Base-by-base conservation (phyloP, 2,888 invertebrate genomes). In the Nomada ferruginata region DNA sequence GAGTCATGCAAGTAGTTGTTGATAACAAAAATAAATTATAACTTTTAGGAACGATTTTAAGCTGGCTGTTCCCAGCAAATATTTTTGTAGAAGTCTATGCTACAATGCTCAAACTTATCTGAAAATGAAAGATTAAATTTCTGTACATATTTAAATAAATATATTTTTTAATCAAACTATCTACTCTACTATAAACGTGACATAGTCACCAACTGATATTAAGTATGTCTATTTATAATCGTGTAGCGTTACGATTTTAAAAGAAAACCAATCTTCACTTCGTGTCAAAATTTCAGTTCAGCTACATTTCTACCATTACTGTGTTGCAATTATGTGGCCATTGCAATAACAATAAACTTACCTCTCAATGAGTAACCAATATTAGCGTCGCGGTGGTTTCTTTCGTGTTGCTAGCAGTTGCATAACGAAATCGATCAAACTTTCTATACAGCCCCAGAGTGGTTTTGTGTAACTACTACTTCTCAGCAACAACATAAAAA, bases 361-460 rank as follows among this genome's bases (percentile, higher is more conserved):
- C 87, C 84, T 29, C 55, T 42, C 60, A 59, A 65, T 29, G 29
- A 61, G 71, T 70, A 76, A 66, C 26, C 55, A 76, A 42, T 53
- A 53, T 52, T 68, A 68, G 20, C 60, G 60, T 70, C 55, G 75
- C 36, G 73, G 81, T 11, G 47, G 82, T 64, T 60, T 57, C 65
- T 57, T 72, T 61, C 44, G 59, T 61, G 86, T 87, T 68, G 86
- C 65, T 66, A 81, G 50, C 57, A 61, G 75, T 61, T 76, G 82
- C 88, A 69, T 29, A 18, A 63, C 18, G 42, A 20, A 79, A 87
- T 87, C 86, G 87, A 87, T 66, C 82, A 83, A 84, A 84, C 83
- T 26, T 57, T 23, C 29, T 10, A 26, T 26, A 66, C 55, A 50
- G 44, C 55, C 23, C 18, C 3, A n/a, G 13, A 20, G 42, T 20